Percentiles rank a stretch among this genome's conserved stretches.
Evolutionary conservation across 2,113 vertebrate species (phyloP).

Genomic region (Paedocypris sp.): DNA sequence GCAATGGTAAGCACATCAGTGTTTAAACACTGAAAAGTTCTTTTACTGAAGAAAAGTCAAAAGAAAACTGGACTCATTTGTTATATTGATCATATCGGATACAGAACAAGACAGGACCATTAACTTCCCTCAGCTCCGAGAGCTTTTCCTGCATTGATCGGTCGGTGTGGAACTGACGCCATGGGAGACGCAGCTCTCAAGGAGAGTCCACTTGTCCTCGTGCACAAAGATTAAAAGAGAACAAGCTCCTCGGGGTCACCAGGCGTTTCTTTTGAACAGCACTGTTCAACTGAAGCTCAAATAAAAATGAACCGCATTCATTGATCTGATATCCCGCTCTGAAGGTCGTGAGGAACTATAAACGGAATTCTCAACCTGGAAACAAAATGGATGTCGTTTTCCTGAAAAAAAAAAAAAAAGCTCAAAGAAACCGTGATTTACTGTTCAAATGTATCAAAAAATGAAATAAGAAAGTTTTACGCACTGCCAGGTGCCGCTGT

Average conservation of each 20-base stretch:
- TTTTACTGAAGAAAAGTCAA: constrained; percentile 16
- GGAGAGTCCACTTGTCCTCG: background rate
- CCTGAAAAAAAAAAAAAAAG: too few relatives aligned
- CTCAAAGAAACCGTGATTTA: too few relatives aligned
- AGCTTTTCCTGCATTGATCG: constrained; percentile 44
- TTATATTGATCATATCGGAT: constrained; percentile 45
- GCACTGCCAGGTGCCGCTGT: too few relatives aligned
- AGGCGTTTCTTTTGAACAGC: constrained; percentile 2
- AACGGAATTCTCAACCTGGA: too few relatives aligned
- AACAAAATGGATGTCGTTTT: too few relatives aligned
- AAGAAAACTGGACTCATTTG: constrained; percentile 43
- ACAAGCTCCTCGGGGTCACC: background rate
- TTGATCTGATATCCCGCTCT: background rate
- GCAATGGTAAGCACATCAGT: background rate
- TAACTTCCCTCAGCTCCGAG: constrained; percentile 43
- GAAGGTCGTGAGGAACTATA: background rate
- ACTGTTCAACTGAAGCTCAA: background rate
- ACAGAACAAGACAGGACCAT: constrained; percentile 39
- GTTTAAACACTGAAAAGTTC: constrained; percentile 8
- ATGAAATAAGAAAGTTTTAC: too few relatives aligned
- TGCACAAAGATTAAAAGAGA: constrained; percentile 4
- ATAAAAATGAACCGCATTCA: constrained; percentile 1
- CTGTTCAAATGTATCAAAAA: too few relatives aligned
- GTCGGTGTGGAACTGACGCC: constrained; percentile 12
- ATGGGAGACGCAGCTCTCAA: constrained; percentile 1